phyloP scores from a whole-genome alignment of 2,113 vertebrate species.

The Centrocercus urophasianus region DNA sequence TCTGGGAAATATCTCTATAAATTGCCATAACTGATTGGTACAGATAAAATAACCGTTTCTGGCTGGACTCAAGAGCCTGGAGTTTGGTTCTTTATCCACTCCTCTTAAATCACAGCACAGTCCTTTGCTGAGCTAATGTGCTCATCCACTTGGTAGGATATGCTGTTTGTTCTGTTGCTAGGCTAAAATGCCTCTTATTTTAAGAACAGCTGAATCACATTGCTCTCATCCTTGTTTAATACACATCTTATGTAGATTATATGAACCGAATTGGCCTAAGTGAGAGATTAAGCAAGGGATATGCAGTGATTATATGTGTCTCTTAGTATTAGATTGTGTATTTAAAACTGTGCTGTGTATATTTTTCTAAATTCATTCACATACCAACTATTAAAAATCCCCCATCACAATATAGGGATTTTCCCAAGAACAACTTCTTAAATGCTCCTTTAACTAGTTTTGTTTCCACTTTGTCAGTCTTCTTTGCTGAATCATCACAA shows the following conservation, averaged over 20 bases:
- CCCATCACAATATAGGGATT: background rate
- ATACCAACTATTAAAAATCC: background rate
- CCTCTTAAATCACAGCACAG: background rate
- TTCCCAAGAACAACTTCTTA: background rate
- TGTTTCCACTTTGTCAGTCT: background rate
- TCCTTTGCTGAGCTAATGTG: background rate
- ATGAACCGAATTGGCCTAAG: background rate
- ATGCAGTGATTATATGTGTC: background rate
- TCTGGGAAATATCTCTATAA: background rate
- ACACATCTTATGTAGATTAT: background rate
- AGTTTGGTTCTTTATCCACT: background rate
- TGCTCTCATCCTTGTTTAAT: constrained; percentile 5
- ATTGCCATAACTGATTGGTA: background rate
- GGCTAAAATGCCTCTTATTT: background rate
- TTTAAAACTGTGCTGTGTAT: background rate
- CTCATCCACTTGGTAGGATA: background rate
- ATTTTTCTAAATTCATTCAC: background rate
- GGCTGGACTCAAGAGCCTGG: background rate
- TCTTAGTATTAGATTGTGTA: background rate
- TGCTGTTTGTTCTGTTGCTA: constrained; percentile 30
- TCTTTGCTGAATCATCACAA: background rate
- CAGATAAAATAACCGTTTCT: background rate
- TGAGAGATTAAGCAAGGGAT: background rate
- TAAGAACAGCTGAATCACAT: background rate
- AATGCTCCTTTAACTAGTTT: background rate